Evolutionary conservation across 2,888 invertebrate species (phyloP), one percentile per base, ranked within the genome.

Genomic region (Erebia aethiops): DNA sequence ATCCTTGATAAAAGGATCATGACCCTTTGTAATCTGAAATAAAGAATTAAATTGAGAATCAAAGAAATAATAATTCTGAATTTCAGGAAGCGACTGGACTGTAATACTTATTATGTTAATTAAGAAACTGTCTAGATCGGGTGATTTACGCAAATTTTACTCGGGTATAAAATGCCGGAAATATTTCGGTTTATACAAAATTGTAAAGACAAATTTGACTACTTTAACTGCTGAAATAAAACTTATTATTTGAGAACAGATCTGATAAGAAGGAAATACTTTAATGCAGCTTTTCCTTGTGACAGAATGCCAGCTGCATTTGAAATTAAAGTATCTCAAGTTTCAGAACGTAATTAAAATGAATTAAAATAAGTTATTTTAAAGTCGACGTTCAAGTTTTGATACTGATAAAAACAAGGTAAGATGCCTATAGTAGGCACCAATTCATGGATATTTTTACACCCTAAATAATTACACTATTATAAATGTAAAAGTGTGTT

Each of bases 131-230:
- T 64, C 64, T 26, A 16, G 62, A 43, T 62, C 62, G 43, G 35
- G 64, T 64, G 64, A 64, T 64, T 64, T 64, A 64, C 64, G 52
- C 51, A 8, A 21, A 62, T 43, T 63, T 21, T 49, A 64, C 26
- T 26, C 52, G 5, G 13, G 51, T n/a, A 52, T 52, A 52, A 35
- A 64, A 52, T 64, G 26, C 35, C 52, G 18, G 46, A 13, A 49
- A 9, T 21, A 61, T 16, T 61, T 60, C 18, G 13, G 35, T 26
- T 41, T 41, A 58, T 35, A 41, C 41, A 35, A 14, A 58, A 58
- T 41, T 41, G 16, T 41, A 60, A 2, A 3, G 51, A 21, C 11
- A 18, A 21, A 60, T 57, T 51, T 51, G 3, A 52, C 4, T 14
- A 52, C n/a, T 1, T 1, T 51, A 7, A 0, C 13, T 51, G n/a